Evolutionary conservation across 2,888 invertebrate species (phyloP), one percentile per base, ranked within the genome.

Genomic region (Drosophila nr. perissopoda): DNA sequence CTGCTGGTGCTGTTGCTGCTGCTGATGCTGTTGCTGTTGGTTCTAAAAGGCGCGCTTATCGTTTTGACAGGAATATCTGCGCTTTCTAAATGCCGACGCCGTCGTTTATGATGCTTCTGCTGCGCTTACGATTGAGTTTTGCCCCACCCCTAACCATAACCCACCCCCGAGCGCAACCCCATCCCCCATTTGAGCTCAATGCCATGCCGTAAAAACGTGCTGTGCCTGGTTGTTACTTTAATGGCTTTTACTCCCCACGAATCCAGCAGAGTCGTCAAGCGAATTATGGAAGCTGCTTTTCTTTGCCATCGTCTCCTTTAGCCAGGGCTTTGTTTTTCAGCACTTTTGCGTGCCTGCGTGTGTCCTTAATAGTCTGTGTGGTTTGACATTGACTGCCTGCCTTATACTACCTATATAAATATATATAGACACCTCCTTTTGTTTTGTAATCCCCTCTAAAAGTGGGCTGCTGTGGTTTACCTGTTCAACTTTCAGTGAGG

Each of bases 11-110:
- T 66, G 21, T 21, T 51, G 34, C 40, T 42, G 60, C 36, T 66
- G 25, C 25, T 27, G 36, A n/a, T 40, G 31, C 56, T 52, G 25
- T 34, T 71, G 36, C 63, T 56, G 45, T 48, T 57, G 53, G 56
- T 58, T 45, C 67, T 52, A 80, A 67, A 88, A 83, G 89, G 82
- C 83, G 83, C 90, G 90, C 86, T 89, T 89, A 89, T 86, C 86
- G 86, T 90, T 86, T 90, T 86, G 86, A 90, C 88, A 90, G 90
- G 86, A 89, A 88, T 86, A 89, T 89, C 90, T 87, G 85, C 85
- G 90, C 90, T 86, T 86, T 89, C 90, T 89, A 89, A 86, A 90
- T 87, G 90, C 87, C 90, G 73, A 82, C 89, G 81, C 78, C 88
- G 83, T 83, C 86, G 88, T 87, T 86, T 89, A 86, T 89, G 90